Conservation (phyloP, 2,797 vertebrate genomes). For the Ambastaia sidthimunki region DNA sequence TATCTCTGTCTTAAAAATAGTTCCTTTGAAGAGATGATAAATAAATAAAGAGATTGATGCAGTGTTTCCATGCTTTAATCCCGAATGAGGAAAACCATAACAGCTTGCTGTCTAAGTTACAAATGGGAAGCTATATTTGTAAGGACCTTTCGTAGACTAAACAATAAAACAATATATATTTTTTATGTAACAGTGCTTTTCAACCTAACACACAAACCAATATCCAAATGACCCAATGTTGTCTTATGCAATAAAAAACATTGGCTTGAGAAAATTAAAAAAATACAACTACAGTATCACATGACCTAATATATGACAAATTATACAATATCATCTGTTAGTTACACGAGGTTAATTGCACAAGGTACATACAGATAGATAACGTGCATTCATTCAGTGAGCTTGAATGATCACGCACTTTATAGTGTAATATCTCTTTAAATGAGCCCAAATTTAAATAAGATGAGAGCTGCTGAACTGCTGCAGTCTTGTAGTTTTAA, state of each 20-base stretch:
- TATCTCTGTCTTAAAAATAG: conserved; percentile 3
- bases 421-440: no score
- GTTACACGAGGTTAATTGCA: neutral
- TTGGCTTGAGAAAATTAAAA: neutral
- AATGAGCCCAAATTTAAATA: no score
- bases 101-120: neutral
- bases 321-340: neutral
- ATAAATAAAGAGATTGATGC: conserved; percentile 25
- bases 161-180: no score
- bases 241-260: conserved; percentile 6
- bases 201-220: neutral
- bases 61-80: conserved; percentile 1
- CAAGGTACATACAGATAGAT: no score
- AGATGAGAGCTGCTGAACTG: no score
- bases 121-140: neutral
- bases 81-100: neutral
- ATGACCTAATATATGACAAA: neutral
- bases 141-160: no score
- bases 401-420: no score
- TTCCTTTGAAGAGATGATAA: conserved; percentile 7
- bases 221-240: neutral
- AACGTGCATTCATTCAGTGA: neutral
- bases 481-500: no score
- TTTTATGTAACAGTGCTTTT: conserved; percentile 20
- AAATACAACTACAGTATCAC: neutral